Percentiles rank a stretch among this genome's conserved stretches.
Evolutionary conservation across 2,113 vertebrate species (phyloP).

Genomic region (Aegithalos caudatus): DNA sequence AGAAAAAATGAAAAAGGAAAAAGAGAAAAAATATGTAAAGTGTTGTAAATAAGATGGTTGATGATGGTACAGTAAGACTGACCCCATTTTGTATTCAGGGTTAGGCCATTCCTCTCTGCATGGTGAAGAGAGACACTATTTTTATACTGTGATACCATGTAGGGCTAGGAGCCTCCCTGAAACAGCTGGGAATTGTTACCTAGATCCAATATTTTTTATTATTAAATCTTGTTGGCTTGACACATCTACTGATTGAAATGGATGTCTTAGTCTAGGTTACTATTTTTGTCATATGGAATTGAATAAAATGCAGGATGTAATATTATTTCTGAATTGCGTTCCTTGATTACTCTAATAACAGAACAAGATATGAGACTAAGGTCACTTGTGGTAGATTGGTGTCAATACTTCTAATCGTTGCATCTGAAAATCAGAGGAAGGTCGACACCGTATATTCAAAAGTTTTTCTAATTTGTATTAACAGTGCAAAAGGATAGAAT

Average conservation of each 20-base stretch:
- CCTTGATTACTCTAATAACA: slow-evolving; percentile 67
- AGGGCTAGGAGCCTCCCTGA: slow-evolving; percentile 71
- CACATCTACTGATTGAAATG: slow-evolving; percentile 80
- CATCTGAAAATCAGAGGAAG: not conserved
- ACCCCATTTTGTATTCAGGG: slow-evolving; percentile 66
- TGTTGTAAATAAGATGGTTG: slow-evolving; percentile 75
- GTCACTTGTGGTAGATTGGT: not conserved
- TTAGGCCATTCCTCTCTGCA: slow-evolving; percentile 68
- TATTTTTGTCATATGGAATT: slow-evolving; percentile 82
- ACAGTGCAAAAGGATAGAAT: not conserved
- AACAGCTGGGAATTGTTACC: slow-evolving; percentile 69
- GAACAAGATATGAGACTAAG: not conserved
- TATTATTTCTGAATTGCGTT: slow-evolving; percentile 71
- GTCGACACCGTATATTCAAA: slow-evolving; percentile 7
- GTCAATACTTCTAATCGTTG: not conserved
- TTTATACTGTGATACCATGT: slow-evolving; percentile 77
- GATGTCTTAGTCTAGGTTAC: slow-evolving; percentile 81
- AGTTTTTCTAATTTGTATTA: slow-evolving; percentile 11
- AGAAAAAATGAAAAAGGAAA: not conserved
- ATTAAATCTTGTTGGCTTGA: slow-evolving; percentile 79
- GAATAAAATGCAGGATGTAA: slow-evolving; percentile 83
- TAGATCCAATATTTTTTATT: slow-evolving; percentile 81
- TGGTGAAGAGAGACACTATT: slow-evolving; percentile 80
- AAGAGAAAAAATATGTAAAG: slow-evolving; percentile 62
- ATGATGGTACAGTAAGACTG: slow-evolving; percentile 56